Evolutionary conservation across 2,888 invertebrate genomes (phyloP).

Genomic region (Himalopsyche tibetana): DNA sequence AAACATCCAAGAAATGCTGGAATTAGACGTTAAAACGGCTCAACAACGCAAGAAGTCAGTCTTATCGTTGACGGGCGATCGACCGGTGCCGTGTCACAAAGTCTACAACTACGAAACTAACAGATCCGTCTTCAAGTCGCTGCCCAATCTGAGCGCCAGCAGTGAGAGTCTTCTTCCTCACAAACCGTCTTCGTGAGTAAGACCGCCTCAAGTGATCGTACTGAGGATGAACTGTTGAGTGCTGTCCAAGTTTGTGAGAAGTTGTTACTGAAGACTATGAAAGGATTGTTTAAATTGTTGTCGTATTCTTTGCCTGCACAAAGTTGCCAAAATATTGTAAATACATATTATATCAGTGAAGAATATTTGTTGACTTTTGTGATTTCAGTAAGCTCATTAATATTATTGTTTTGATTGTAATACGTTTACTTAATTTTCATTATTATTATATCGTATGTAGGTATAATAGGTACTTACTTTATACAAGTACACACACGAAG

Average conservation of each 20-base stretch:
- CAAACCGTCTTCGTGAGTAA: slow-evolving; percentile 64
- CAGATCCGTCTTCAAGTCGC: slow-evolving; percentile 76
- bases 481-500: background rate
- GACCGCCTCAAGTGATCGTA: slow-evolving; percentile 28
- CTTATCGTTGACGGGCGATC: slow-evolving; percentile 64
- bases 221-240: slow-evolving; percentile 24
- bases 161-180: slow-evolving; percentile 80
- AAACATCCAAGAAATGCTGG: slow-evolving; percentile 74
- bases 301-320: background rate
- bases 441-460: background rate
- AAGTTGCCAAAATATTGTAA: slow-evolving; percentile 38
- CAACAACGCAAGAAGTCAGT: slow-evolving; percentile 64
- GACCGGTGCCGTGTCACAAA: slow-evolving; percentile 64
- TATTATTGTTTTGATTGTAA: background rate
- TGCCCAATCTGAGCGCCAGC: slow-evolving; percentile 85
- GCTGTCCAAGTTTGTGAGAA: background rate
- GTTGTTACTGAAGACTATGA: background rate
- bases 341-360: slow-evolving; percentile 38
- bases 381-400: slow-evolving; percentile 19
- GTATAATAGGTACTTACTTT: slow-evolving; percentile 16
- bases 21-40: slow-evolving; percentile 71
- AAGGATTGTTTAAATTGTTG: background rate
- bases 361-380: background rate
- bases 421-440: slow-evolving; percentile 27
- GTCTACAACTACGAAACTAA: slow-evolving; percentile 61